Percentiles rank a stretch among this genome's conserved stretches.
Evolutionary conservation across 2,797 vertebrate genomes (phyloP).

Genomic region (Masticophis lateralis): DNA sequence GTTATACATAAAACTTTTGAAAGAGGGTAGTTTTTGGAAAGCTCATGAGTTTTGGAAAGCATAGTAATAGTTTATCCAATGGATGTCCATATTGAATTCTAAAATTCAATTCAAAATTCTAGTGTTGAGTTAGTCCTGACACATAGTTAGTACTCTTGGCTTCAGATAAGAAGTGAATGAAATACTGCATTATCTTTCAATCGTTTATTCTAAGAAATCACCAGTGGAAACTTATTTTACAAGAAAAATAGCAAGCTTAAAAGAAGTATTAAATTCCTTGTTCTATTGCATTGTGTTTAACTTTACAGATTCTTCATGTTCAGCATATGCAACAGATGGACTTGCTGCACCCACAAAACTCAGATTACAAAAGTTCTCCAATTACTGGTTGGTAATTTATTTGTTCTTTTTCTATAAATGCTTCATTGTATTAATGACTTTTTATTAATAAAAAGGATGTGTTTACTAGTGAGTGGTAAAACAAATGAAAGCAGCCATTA

Average conservation of each 20-base stretch:
- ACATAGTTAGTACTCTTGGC: not conserved
- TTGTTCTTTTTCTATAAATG: not conserved
- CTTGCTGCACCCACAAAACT: constrained; percentile 20
- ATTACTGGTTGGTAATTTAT: constrained; percentile 51
- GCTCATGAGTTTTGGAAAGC: not conserved
- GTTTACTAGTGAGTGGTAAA: not conserved
- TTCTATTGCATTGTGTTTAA: constrained; percentile 53
- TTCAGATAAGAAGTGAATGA: not conserved
- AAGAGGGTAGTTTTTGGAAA: not conserved
- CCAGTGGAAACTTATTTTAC: not conserved
- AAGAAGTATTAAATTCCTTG: not conserved
- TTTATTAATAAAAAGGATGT: not conserved
- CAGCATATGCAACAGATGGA: constrained; percentile 63
- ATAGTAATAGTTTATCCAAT: not conserved
- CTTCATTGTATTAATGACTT: not conserved
- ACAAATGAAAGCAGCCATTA: not conserved
- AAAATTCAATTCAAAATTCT: not conserved
- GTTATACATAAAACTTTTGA: not conserved
- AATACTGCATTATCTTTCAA: not conserved
- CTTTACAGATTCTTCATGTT: constrained; percentile 70
- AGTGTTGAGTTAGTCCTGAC: not conserved
- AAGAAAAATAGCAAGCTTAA: not conserved
- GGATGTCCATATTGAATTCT: not conserved
- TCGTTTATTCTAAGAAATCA: not conserved
- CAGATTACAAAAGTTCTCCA: constrained; percentile 39